Evolutionary conservation across 2,113 vertebrate genomes (phyloP).

Genomic region (Hyperopisus bebe): DNA sequence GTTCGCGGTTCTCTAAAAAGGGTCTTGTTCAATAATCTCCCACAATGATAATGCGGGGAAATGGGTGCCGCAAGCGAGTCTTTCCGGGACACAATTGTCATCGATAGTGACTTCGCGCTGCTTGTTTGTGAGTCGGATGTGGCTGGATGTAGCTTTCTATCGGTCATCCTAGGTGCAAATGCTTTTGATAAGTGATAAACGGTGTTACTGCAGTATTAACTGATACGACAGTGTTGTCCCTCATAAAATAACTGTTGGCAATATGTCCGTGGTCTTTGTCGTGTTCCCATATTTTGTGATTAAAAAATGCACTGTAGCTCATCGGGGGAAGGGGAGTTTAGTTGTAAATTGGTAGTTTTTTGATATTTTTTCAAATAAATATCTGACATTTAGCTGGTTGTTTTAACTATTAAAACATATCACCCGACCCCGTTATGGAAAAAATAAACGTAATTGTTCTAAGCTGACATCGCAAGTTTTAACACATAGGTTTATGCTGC

Average conservation of each 20-base stretch:
- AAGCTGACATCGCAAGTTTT: not conserved
- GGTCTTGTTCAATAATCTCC: not conserved
- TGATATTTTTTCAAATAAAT: not conserved
- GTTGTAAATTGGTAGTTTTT: not conserved
- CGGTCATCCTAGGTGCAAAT: not conserved
- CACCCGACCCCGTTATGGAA: not conserved
- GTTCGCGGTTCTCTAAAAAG: constrained; percentile 13
- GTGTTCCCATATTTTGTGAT: not conserved
- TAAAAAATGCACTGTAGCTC: not conserved
- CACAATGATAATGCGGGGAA: not conserved
- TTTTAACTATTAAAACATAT: not conserved
- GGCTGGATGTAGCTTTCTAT: not conserved
- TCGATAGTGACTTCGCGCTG: not conserved
- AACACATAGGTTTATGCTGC: not conserved
- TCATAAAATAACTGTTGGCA: not conserved
- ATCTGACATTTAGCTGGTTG: not conserved
- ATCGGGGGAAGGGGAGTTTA: not conserved
- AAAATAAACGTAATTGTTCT: not conserved
- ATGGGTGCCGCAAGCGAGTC: not conserved
- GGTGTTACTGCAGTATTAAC: not conserved
- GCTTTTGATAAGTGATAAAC: not conserved
- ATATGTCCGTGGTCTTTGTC: not conserved
- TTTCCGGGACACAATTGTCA: constrained; percentile 12
- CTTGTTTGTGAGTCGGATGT: not conserved
- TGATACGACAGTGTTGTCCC: not conserved